These are phyloP conservation scores for Lithophane socia DNA, from an alignment of 2,888 invertebrate species.

Conservation along the genomic window DNA sequence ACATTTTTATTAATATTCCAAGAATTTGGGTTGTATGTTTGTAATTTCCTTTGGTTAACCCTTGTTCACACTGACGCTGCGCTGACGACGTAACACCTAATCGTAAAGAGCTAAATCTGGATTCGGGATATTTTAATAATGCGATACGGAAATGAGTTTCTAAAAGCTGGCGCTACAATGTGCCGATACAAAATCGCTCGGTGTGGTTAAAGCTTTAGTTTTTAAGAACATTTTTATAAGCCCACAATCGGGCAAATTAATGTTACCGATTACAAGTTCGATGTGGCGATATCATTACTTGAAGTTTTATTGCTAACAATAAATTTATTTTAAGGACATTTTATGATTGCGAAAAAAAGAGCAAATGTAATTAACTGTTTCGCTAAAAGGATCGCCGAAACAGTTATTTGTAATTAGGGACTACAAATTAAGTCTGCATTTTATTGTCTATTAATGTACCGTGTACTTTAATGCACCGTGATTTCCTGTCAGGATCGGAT, in stretches of 20 bases:
- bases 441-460: conserved; percentile 57
- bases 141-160: not conserved
- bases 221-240: conserved; percentile 40
- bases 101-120: not conserved
- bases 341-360: conserved; percentile 55
- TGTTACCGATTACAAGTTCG: conserved; percentile 59
- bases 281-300: conserved; percentile 56
- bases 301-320: conserved; percentile 58
- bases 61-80: not conserved
- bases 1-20: conserved; percentile 63
- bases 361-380: conserved; percentile 57
- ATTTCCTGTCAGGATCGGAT: conserved; percentile 13
- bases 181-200: not conserved
- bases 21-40: conserved; percentile 41
- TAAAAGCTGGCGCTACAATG: not conserved
- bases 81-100: not conserved
- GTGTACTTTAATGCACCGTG: conserved; percentile 22
- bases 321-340: conserved; percentile 64
- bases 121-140: not conserved
- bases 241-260: conserved; percentile 54
- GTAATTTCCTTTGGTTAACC: conserved; percentile 30
- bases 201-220: conserved; percentile 24
- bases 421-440: conserved; percentile 52
- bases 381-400: conserved; percentile 51
- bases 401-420: conserved; percentile 55